Percentiles rank a stretch among this genome's conserved stretches.
phyloP scores from a whole-genome alignment of 2,113 vertebrate genomes.

The Malurus cyaneus region DNA sequence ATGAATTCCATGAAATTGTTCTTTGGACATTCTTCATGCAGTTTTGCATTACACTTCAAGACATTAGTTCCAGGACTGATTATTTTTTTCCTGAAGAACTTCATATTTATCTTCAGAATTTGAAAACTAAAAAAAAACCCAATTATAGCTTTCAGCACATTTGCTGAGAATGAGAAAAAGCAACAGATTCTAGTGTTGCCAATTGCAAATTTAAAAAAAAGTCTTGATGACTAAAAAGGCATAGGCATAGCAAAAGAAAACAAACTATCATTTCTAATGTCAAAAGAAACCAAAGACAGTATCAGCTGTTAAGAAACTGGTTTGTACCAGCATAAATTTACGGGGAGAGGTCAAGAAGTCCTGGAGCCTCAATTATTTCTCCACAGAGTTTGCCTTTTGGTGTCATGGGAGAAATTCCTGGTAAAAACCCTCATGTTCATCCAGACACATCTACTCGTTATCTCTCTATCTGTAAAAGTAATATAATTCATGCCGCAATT shows the following conservation, averaged over 20 bases:
- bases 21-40: neutral
- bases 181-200: neutral
- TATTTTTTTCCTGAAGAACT: neutral
- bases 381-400: neutral
- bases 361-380: neutral
- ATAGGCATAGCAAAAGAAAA: neutral
- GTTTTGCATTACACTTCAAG: neutral
- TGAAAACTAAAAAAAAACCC: neutral
- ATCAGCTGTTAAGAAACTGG: neutral
- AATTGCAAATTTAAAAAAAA: neutral
- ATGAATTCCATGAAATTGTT: neutral
- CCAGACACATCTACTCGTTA: rapidly evolving
- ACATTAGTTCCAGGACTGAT: neutral
- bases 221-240: neutral
- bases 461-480: neutral
- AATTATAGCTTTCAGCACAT: neutral
- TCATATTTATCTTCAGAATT: neutral
- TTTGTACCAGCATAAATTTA: neutral
- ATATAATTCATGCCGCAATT: neutral
- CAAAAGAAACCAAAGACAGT: neutral
- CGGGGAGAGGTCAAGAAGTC: neutral
- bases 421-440: neutral
- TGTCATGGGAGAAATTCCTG: neutral
- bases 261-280: neutral
- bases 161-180: neutral